Evolutionary conservation across 2,113 vertebrate species (phyloP).

Genomic region (Atrichornis clamosus): DNA sequence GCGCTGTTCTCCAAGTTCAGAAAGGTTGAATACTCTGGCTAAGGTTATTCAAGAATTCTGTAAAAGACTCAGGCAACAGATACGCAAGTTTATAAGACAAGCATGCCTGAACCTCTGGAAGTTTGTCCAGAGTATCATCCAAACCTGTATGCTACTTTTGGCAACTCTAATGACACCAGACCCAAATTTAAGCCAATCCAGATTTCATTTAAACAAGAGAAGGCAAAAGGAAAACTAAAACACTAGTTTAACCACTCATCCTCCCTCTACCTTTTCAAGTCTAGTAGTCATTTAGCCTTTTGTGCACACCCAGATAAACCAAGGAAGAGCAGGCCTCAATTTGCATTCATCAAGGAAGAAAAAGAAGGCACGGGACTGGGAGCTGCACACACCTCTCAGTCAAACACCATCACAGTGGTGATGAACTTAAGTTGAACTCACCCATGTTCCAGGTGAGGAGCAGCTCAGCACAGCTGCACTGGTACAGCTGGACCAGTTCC

Average conservation of each 20-base stretch:
- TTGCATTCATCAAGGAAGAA: background rate
- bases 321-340: background rate
- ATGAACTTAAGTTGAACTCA: background rate
- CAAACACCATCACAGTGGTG: fast-evolving
- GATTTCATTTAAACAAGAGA: background rate
- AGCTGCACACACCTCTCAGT: fast-evolving
- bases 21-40: background rate
- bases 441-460: background rate
- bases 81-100: background rate
- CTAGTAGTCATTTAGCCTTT: background rate
- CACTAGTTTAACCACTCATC: background rate
- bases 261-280: background rate
- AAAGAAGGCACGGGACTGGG: fast-evolving
- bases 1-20: background rate
- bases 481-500: background rate
- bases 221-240: background rate
- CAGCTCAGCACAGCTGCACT: background rate
- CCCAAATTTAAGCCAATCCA: background rate
- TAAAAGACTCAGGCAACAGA: background rate
- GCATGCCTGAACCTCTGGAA: background rate
- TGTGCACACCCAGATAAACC: background rate
- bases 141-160: background rate
- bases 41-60: background rate
- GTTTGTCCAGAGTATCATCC: background rate
- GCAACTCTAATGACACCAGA: background rate